Base-by-base conservation (phyloP, 1,140 invertebrate genomes). In the Spodoptera litura region DNA sequence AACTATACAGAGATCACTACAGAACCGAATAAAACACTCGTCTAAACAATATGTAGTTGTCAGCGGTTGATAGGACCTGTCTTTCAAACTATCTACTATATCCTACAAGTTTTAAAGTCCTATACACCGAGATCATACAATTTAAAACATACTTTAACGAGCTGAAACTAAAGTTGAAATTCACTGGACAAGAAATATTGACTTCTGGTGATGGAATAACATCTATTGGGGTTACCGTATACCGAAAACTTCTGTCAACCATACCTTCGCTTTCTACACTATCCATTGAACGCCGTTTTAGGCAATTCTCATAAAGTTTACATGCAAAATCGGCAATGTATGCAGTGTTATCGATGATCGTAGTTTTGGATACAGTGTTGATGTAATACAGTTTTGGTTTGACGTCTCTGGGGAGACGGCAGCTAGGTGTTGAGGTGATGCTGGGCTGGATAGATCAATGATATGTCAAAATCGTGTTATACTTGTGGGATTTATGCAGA, bases 11-110 rank as follows among this genome's bases (percentile, higher is more conserved):
- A 88, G 87, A 87, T 89, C 85, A 88, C 87, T 64, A 90, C 87
- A 68, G 87, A 90, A 85, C 85, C 87, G 85, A 90, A 92, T 90
- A 91, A 91, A 91, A 91, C 88, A 88, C 86, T 83, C 80, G 86
- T 86, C 80, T 73, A 74, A 83, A 86, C 90, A 92, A 92, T 93
- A 93, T 93, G 90, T 93, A 93, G 90, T 90, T 93, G 92, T 93
- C 92, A 93, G 82, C 83, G 78, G 85, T 90, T 93, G 92, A 93
- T 93, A 93, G 92, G 87, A 91, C 88, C 90, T 93, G 92, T 93
- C 92, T 93, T 79, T 93, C 92, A 93, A 92, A 91, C 90, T 92
- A 91, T 92, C 90, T 89, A 91, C 84, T 84, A 78, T 76, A 72
- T 53, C 35, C 58, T 20, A 27, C 15, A 49, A 61, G 25, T 15